Evolutionary conservation across 2,113 vertebrate species (phyloP), one percentile per base, ranked within the genome.

Genomic region (Furnarius figulus): DNA sequence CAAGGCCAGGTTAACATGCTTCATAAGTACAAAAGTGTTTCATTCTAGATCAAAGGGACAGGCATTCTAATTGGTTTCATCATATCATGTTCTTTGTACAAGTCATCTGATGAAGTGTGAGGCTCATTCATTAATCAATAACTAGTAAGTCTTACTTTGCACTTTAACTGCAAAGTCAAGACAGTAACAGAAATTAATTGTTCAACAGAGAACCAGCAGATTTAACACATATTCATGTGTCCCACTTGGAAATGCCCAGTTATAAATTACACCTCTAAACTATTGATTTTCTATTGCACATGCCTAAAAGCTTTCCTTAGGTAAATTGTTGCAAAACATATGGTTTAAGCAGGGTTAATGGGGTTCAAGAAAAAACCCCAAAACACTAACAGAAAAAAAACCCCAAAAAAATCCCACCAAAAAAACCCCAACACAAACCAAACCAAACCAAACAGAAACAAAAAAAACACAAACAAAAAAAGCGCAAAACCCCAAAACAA

Each of bases 51-150:
- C 22, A 70, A 68, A 75, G 12, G 8, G 33, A 10, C 6, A 27
- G 7, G 2, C 0, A 2, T 23, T 80, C 58, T 62, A 58, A n/a
- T 6, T 18, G 8, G 16, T 7, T 63, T 49, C 67, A 23, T 39
- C 5, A 0, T 14, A 21, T 14, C 3, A 1, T 44, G 21, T 49
- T 70, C 24, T 66, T 72, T 28, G 16, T 2, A 16, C 0, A 1
- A 73, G 16, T 19, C 14, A 35, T 27, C 22, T 58, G 27, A 42
- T 44, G 19, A 63, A 68, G 7, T 15, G 19, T 17, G 49, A 61
- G 28, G 6, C 40, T 71, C 28, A 39, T 20, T 65, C 37, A 31
- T 52, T 53, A 40, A 35, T 8, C 23, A 58, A 37, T 10, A 40
- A 49, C 46, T 22, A 25, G 9, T 6, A 19, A 59, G 3, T 14